Base-by-base conservation (phyloP, 2,113 vertebrate species). In the Cinclus mexicanus region DNA sequence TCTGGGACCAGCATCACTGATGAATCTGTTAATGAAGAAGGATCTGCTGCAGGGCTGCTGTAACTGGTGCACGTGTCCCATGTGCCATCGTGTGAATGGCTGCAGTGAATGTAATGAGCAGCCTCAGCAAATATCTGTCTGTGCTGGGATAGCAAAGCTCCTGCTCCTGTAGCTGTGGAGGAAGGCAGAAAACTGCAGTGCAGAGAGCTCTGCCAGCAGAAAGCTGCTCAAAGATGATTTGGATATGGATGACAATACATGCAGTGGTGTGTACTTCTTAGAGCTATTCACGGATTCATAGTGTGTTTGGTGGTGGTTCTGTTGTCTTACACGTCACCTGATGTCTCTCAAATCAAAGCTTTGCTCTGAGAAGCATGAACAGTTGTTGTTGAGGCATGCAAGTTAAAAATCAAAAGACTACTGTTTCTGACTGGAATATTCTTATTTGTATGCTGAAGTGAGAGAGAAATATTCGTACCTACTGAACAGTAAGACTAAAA, bases 1-100 rank as follows among this genome's bases (percentile, higher is more conserved):
- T 71, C 37, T 80, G 46, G 65, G 82, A 91, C 65, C 57, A 49
- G 77, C 25, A 22, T 76, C 13, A 9, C 47, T 91, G 91, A 46
- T 76, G 53, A 85, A 76, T 68, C 65, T 41, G 37, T 74, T 92
- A 61, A 90, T 63, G 86, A 95, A 92, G 91, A 87, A 64, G 80
- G 72, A 81, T 94, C 86, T 2, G 5, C 41, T 26, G 25, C 11
- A 64, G 18, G 39, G 79, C 71, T 33, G 9, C 39, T 77, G 50
- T 35, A 75, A 12, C 33, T 60, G 65, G 56, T 33, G 49, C 49
- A 23, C 3, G 2, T 49, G 79, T 90, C 56, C 64, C 49, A 1
- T 9, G 47, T 42, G 80, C 35, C 37, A 5, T 41, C 5, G 1
- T 12, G 12, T 17, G 57, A 56, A 52, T 1, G 10, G 64, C 83